A percentile compares a stretch with the other conserved stretches of the same genome.
phyloP scores from a whole-genome alignment of 2,113 vertebrate species.

The Excalfactoria chinensis region DNA sequence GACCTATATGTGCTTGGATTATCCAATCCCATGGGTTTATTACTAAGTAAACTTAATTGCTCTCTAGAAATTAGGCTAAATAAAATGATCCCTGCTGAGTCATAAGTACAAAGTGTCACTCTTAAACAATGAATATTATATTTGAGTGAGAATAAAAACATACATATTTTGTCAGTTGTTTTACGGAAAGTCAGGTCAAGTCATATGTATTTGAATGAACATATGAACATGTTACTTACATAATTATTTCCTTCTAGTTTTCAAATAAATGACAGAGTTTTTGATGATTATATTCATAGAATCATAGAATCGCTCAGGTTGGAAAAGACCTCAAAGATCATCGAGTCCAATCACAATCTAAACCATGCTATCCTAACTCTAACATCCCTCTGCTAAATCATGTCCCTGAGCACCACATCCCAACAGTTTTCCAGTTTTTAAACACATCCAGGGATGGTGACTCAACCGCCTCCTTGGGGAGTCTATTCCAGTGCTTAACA shows the following conservation, averaged over 20 bases:
- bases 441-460: too few species aligned
- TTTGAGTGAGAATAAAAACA: not conserved
- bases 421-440: too few species aligned
- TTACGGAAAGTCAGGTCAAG: not conserved
- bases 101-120: not conserved
- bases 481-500: too few species aligned
- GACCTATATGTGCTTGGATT: slow-evolving; percentile 15
- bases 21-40: not conserved
- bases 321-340: too few species aligned
- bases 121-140: not conserved
- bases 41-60: not conserved
- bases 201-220: not conserved
- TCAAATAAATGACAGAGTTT: not conserved
- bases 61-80: not conserved
- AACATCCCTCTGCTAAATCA: too few species aligned
- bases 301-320: too few species aligned
- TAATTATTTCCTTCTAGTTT: not conserved
- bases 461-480: too few species aligned
- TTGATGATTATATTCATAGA: not conserved
- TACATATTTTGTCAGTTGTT: not conserved
- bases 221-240: not conserved
- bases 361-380: too few species aligned
- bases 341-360: too few species aligned
- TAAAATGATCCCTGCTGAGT: not conserved
- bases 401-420: too few species aligned